Percentiles rank a stretch among this genome's conserved stretches.
Evolutionary conservation across 2,797 vertebrate species (phyloP).

Genomic region (Thripadectes ignobilis): DNA sequence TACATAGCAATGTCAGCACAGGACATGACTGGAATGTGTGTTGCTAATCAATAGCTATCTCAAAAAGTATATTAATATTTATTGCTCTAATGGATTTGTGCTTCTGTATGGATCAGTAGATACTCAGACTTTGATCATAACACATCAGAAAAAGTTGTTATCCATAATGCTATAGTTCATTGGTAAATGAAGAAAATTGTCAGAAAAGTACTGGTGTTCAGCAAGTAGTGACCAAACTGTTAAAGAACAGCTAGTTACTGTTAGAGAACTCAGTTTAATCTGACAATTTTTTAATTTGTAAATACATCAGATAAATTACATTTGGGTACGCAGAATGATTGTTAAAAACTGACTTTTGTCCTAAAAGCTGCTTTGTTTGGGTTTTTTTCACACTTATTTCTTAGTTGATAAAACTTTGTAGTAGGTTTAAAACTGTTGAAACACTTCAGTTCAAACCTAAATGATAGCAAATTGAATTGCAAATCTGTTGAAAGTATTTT

Average conservation of each 20-base stretch:
- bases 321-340: background rate
- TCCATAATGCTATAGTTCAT: background rate
- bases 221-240: background rate
- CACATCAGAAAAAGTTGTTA: background rate
- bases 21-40: background rate
- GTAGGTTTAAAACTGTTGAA: background rate
- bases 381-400: background rate
- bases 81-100: background rate
- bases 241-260: background rate
- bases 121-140: background rate
- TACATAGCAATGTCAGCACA: background rate
- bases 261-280: background rate
- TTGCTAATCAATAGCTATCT: background rate
- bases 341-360: background rate
- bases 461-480: background rate
- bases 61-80: background rate
- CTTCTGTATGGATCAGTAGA: background rate
- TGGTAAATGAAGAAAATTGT: background rate
- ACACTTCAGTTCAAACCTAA: background rate
- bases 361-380: background rate
- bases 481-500: background rate
- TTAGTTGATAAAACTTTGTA: background rate
- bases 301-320: background rate
- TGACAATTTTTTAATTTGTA: background rate
- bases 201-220: background rate